Evolutionary conservation across 1,140 invertebrate species (phyloP).

Genomic region (Papilio aristodemus): DNA sequence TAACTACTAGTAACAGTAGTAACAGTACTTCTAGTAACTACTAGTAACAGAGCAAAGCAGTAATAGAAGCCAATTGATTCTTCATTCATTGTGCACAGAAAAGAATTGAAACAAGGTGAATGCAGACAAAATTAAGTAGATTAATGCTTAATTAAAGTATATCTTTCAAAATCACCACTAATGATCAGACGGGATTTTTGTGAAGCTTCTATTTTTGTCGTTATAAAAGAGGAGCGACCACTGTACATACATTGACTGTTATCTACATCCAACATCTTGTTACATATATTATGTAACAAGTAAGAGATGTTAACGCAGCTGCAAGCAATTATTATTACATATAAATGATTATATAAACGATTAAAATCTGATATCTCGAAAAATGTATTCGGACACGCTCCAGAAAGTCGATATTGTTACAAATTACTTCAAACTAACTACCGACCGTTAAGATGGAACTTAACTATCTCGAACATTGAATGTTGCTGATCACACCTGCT

Average conservation of each 20-base stretch:
- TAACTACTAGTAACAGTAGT: no score
- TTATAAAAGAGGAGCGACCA: no score
- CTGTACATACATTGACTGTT: not conserved
- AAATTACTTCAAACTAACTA: slow-evolving; percentile 49
- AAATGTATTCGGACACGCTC: slow-evolving; percentile 56
- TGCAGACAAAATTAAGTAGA: no score
- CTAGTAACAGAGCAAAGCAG: no score
- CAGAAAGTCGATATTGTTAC: slow-evolving; percentile 53
- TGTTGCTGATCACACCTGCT: not conserved
- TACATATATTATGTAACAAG: slow-evolving; percentile 10
- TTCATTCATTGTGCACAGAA: no score
- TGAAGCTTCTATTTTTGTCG: no score
- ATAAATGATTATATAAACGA: slow-evolving; percentile 44
- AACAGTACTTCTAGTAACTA: no score
- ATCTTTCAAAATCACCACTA: no score
- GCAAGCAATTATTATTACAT: slow-evolving; percentile 31
- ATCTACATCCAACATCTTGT: not conserved
- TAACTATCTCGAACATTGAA: slow-evolving; percentile 29
- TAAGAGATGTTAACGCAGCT: not conserved
- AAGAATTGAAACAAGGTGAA: no score
- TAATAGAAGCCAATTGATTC: no score
- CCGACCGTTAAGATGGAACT: slow-evolving; percentile 39
- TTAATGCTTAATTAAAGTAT: no score
- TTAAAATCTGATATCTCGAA: slow-evolving; percentile 53
- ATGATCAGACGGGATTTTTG: no score